A percentile compares a stretch with the other conserved stretches of the same genome.
These are phyloP conservation scores for Synchiropus splendidus DNA, from an alignment of 2,113 vertebrate genomes.

Conservation along the genomic window DNA sequence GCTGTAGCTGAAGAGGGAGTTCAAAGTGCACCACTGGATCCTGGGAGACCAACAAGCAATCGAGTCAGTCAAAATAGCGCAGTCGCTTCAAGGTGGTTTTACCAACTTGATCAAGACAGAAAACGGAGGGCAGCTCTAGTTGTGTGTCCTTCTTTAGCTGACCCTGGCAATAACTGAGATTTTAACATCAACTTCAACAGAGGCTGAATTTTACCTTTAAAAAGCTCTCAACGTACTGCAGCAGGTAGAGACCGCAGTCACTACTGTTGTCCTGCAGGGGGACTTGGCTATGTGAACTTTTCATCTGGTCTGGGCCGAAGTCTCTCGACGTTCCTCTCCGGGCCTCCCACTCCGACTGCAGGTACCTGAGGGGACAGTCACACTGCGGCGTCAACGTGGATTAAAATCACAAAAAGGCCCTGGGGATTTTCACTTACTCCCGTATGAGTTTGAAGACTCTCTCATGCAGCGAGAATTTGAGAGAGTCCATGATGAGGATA, in stretches of 20 bases:
- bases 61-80: not conserved
- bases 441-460: slow-evolving; percentile 83
- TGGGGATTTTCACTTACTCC: slow-evolving; percentile 74
- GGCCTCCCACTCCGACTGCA: slow-evolving; percentile 87
- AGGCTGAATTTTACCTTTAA: slow-evolving; percentile 88
- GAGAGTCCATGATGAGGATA: slow-evolving; percentile 90
- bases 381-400: not conserved
- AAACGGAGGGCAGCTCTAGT: no score
- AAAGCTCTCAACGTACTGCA: slow-evolving; percentile 94
- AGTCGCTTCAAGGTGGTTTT: no score
- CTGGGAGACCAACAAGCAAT: slow-evolving; percentile 49
- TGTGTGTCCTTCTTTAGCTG: no score
- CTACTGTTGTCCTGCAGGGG: slow-evolving; percentile 94
- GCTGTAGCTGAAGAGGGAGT: slow-evolving; percentile 76
- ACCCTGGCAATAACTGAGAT: no score
- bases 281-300: slow-evolving; percentile 78
- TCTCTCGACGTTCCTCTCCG: slow-evolving; percentile 71
- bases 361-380: slow-evolving; percentile 67
- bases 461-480: slow-evolving; percentile 81
- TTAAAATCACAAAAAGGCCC: not conserved
- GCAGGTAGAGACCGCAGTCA: slow-evolving; percentile 89
- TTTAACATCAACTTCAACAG: no score
- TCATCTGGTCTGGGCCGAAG: slow-evolving; percentile 77
- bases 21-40: slow-evolving; percentile 90
- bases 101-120: no score